phyloP scores from a whole-genome alignment of 2,113 vertebrate genomes.

The Hemicordylus capensis region DNA sequence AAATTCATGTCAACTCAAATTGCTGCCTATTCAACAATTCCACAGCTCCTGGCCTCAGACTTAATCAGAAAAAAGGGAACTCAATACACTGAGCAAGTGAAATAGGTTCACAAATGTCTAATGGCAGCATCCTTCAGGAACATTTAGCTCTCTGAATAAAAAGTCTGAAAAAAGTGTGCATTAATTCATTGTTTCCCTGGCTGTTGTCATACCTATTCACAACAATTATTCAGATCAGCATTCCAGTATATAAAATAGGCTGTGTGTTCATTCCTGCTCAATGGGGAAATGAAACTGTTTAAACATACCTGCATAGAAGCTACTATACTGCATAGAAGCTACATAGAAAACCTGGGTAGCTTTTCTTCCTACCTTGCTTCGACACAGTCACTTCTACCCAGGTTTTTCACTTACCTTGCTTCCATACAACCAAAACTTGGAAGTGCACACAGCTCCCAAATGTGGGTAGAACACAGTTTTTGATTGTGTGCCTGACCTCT shows the following conservation, averaged over 20 bases:
- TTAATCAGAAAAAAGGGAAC: background rate
- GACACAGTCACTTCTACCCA: too few species aligned
- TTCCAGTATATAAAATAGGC: background rate
- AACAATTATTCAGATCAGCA: background rate
- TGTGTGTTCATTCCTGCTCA: background rate
- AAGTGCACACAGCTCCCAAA: too few species aligned
- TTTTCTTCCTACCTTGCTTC: too few species aligned
- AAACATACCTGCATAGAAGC: background rate
- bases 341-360: too few species aligned
- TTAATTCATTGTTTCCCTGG: constrained; percentile 5
- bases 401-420: too few species aligned
- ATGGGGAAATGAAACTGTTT: background rate
- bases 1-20: background rate
- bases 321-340: background rate
- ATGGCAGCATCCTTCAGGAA: background rate
- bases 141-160: constrained; percentile 22
- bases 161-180: background rate
- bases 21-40: background rate
- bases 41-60: background rate
- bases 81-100: background rate
- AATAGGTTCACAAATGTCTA: background rate
- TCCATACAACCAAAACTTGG: too few species aligned
- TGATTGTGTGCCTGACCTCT: too few species aligned
- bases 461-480: too few species aligned
- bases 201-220: background rate